Evolutionary conservation across 2,113 vertebrate genomes (phyloP), one percentile per base, ranked within the genome.

Genomic region (Scolopax mira): DNA sequence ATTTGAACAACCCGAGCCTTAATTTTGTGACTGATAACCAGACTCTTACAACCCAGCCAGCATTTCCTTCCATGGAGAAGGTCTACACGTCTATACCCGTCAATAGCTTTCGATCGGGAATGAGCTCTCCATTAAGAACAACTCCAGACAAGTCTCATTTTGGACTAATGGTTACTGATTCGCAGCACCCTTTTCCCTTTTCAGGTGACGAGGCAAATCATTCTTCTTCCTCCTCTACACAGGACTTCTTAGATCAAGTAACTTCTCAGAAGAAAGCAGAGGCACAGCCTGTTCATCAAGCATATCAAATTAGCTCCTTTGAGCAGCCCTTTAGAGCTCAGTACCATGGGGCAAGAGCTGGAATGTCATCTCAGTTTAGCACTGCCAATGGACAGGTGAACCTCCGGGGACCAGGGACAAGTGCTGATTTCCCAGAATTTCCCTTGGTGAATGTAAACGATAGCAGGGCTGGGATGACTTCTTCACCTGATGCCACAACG

Each of bases 211-310:
- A 99, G 94, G 98, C 99, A 93, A 98, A 99, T 95, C 99, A 99
- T 90, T 97, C 97, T 64, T 99, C 99, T 15, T 99, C 99, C 94
- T 99, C 99, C 31, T 98, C 99, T 18, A 98, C 99, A 24, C 99
- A 99, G 96, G 99, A 99, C 98, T 99, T 99, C 93, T 97, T 99
- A 97, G 99, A 99, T 97, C 99, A 99, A 98, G 99, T 99, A 94
- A 98, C 99, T 37, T 98, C 99, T 96, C 98, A 99, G 93, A 99
- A 99, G 98, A 99, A 99, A 98, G 98, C 98, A 58, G 99, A 99
- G 95, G 96, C 99, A n/a, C 99, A 98, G 97, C 98, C 98, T 96
- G 98, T 99, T 85, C 98, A 99, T 94, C 99, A 99, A 97, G 98
- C 99, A 39, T 99, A 99, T 98, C 99, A 99, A 95, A 99, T 99